Evolutionary conservation across 2,797 vertebrate genomes (phyloP).

Genomic region (Hydrophis major): DNA sequence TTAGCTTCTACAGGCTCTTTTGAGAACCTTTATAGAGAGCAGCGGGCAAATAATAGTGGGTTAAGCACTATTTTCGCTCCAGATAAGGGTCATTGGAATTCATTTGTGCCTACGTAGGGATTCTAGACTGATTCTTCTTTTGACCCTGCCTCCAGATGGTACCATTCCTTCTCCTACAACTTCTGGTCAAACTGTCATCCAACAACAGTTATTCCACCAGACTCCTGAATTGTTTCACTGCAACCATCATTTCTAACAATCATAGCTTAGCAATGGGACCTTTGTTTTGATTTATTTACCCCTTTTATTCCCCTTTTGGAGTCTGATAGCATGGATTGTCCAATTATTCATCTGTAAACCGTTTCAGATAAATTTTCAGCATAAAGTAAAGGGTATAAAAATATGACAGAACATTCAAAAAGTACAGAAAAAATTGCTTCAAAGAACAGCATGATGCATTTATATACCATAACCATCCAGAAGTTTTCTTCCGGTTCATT

Average conservation of each 20-base stretch:
- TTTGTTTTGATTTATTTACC: not conserved
- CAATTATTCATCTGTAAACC: not conserved
- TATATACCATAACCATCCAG: slow-evolving; percentile 98
- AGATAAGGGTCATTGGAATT: not conserved
- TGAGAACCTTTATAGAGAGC: not conserved
- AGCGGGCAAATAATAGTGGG: not conserved
- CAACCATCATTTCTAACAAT: not conserved
- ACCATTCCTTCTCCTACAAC: not conserved
- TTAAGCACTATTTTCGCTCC: not conserved
- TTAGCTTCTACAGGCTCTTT: not conserved
- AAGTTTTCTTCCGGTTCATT: slow-evolving; percentile 93
- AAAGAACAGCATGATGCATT: slow-evolving; percentile 15
- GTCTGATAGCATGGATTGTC: not conserved
- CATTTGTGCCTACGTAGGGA: not conserved
- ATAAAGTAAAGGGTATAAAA: not conserved
- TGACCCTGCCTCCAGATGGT: not conserved
- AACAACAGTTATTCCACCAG: not conserved
- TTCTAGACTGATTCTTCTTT: not conserved
- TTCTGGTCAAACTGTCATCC: not conserved
- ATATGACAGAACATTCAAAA: not conserved
- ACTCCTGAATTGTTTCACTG: not conserved
- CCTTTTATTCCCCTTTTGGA: not conserved
- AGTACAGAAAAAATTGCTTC: not conserved
- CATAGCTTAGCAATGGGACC: not conserved
- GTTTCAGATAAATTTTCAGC: not conserved